Evolutionary conservation across 2,888 invertebrate genomes (phyloP).

Genomic region (Sepioteuthis lessoniana): DNA sequence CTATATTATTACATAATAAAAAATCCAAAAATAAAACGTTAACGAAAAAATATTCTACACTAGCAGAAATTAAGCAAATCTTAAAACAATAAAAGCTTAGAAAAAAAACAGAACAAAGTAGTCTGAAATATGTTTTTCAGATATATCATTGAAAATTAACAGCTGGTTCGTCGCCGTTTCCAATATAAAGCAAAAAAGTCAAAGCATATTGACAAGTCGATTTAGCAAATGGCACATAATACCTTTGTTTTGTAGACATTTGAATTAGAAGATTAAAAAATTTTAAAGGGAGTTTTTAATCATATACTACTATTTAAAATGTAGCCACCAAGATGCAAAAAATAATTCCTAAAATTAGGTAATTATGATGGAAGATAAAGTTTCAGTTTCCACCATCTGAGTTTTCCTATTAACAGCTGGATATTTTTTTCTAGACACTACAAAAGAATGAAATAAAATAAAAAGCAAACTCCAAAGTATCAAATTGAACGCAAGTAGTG

Average conservation of each 20-base stretch:
- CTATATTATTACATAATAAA: too few species aligned
- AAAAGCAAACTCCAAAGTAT: too few species aligned
- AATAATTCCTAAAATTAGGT: neutral
- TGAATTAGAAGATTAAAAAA: too few species aligned
- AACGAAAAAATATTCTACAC: too few species aligned
- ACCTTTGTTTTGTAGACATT: neutral
- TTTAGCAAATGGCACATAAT: neutral
- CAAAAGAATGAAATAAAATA: neutral
- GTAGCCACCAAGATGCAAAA: neutral
- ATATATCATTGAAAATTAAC: neutral
- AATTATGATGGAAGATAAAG: neutral
- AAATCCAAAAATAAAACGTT: too few species aligned
- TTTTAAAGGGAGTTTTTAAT: neutral
- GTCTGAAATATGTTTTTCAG: neutral
- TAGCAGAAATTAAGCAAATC: too few species aligned
- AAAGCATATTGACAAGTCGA: neutral
- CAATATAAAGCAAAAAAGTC: too few species aligned
- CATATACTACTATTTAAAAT: neutral
- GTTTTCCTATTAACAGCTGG: neutral
- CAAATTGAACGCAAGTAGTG: too few species aligned
- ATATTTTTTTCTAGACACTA: neutral
- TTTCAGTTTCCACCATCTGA: neutral
- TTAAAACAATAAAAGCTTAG: neutral
- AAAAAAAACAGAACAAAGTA: neutral
- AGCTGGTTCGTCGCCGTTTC: neutral